Evolutionary conservation across 2,797 vertebrate genomes (phyloP).

Genomic region (Acanthopagrus latus): DNA sequence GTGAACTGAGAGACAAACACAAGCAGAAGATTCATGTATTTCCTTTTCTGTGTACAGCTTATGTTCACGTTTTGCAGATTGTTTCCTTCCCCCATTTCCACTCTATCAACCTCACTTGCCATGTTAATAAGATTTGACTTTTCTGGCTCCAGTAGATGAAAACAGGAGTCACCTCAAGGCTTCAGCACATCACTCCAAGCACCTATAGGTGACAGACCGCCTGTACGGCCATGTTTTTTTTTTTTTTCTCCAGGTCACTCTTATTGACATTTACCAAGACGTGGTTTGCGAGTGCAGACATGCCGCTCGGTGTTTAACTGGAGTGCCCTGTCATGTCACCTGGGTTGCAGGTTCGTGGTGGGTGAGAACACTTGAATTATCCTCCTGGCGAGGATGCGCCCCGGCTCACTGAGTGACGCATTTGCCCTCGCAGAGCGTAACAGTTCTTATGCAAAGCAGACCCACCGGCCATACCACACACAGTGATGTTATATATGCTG

Average conservation of each 20-base stretch:
- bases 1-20: not conserved
- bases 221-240: not conserved
- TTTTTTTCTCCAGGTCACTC: not conserved
- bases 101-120: constrained; percentile 16
- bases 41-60: not conserved
- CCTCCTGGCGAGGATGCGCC: constrained; percentile 39
- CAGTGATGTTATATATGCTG: constrained; percentile 59
- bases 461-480: constrained; percentile 64
- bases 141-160: constrained; percentile 6
- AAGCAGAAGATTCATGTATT: not conserved
- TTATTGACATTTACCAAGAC: not conserved
- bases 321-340: constrained; percentile 24
- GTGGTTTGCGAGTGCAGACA: not conserved
- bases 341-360: constrained; percentile 33
- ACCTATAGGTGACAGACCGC: not conserved
- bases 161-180: constrained; percentile 12
- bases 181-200: constrained; percentile 4
- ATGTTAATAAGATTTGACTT: constrained; percentile 39
- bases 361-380: constrained; percentile 41
- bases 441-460: constrained; percentile 71
- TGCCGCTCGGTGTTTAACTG: not conserved
- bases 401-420: constrained; percentile 65
- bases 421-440: constrained; percentile 52
- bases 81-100: not conserved
- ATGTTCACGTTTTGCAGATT: constrained; percentile 2